phyloP scores from a whole-genome alignment of 2,888 invertebrate genomes.

The Merodon equestris region DNA sequence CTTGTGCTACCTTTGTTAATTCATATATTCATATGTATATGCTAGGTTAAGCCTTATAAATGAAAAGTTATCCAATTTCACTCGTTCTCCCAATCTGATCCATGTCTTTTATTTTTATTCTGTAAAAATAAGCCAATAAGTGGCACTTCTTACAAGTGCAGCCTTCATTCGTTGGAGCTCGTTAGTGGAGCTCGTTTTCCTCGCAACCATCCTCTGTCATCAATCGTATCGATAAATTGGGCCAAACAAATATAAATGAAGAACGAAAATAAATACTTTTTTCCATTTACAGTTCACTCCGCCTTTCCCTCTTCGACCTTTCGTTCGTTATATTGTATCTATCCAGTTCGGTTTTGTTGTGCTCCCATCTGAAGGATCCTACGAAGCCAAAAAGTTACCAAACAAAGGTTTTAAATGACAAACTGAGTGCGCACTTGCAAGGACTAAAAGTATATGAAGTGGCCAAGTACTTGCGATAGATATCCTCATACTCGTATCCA shows the following conservation, averaged over 20 bases:
- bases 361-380: neutral
- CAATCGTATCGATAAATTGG: constrained; percentile 28
- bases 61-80: too few relatives aligned
- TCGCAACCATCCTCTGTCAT: constrained; percentile 10
- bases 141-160: constrained; percentile 1
- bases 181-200: neutral
- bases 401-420: constrained; percentile 19
- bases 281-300: constrained; percentile 1
- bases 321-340: neutral
- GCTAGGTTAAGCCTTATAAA: too few relatives aligned
- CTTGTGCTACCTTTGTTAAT: too few relatives aligned
- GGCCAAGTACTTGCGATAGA: constrained; percentile 61
- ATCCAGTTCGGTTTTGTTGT: constrained; percentile 3
- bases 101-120: too few relatives aligned
- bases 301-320: neutral
- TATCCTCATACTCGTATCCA: constrained; percentile 32
- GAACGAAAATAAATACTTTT: constrained; percentile 45
- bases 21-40: too few relatives aligned
- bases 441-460: constrained; percentile 41
- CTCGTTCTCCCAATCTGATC: too few relatives aligned
- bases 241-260: constrained; percentile 48
- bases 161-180: neutral
- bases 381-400: constrained; percentile 16
- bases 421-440: constrained; percentile 37
- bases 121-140: neutral